Evolutionary conservation across 2,797 vertebrate species (phyloP), one percentile per base, ranked within the genome.

Genomic region (Diplodus sargus): DNA sequence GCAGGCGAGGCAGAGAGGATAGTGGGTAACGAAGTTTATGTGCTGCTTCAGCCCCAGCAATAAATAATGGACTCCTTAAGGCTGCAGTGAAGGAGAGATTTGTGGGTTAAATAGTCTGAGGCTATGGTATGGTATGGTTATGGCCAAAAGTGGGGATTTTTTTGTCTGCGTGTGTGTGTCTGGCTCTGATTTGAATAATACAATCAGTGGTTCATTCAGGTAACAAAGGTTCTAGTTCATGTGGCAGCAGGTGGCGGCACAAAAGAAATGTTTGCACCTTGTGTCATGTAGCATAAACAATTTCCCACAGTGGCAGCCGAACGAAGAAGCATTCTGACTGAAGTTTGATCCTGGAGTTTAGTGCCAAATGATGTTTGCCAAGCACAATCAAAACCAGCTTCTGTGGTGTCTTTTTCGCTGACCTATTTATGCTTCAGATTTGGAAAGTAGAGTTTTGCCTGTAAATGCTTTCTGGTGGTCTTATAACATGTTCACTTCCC

Each of bases 181-280:
- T 56, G 43, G 45, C 25, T 57, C 53, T 69, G 28, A 56, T 51
- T 74, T 67, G 66, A 54, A 77, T 71, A 66, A 71, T 63, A 34
- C 47, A 77, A 80, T 79, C 74, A 81, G 72, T 15, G 48, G 25
- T 74, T 49, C 75, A 68, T 87, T 89, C 81, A 87, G 53, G 28
- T 60, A 28, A 53, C 70, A 81, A 54, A 51, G 64, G 23, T 48
- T 17, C 28, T n/a, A 16, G 51, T 42, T 39, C 0, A 8, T 68
- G 47, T 61, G 69, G 63, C 69, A 72, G 81, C 85, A 84, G 85
- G 78, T 82, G 86, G 59, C 63, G 23, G 23, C 28, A 78, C 74
- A 86, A 81, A 74, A 67, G 59, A 81, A 70, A 65, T n/a, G 59
- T 64, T 42, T 52, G 69, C 67, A 65, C 75, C 67, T 59, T 51